These are phyloP conservation scores for Muscicapa striata DNA, from an alignment of 2,797 vertebrate species.

Conservation along the genomic window DNA sequence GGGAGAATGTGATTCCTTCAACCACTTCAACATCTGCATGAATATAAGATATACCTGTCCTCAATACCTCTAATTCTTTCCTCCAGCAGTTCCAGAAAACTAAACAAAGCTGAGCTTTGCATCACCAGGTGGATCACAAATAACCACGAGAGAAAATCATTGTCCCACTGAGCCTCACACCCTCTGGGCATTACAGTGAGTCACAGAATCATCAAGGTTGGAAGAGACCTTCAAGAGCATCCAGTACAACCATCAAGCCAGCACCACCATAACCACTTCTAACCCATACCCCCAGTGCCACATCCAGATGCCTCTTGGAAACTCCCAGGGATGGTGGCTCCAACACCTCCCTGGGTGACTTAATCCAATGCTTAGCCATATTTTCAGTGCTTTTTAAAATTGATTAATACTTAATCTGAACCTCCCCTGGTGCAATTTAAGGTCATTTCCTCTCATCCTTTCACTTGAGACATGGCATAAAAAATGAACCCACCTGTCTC, in stretches of 20 bases:
- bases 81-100: not conserved
- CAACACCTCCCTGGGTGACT: not conserved
- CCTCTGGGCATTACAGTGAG: no score
- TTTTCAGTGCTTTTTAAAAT: no score
- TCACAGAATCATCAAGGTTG: not conserved
- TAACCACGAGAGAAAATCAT: not conserved
- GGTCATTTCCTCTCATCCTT: not conserved
- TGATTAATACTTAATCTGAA: not conserved
- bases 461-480: not conserved
- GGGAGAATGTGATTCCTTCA: not conserved
- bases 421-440: no score
- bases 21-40: not conserved
- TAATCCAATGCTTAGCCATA: no score
- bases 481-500: not conserved
- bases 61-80: not conserved
- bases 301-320: not conserved
- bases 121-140: not conserved
- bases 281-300: not conserved
- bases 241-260: not conserved
- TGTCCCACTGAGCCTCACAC: not conserved
- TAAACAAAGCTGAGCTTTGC: not conserved
- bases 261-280: not conserved
- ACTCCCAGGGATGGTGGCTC: not conserved
- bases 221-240: not conserved
- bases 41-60: not conserved